Evolutionary conservation across 2,113 vertebrate species (phyloP), one percentile per base, ranked within the genome.

Genomic region (Acrocephalus kingi): DNA sequence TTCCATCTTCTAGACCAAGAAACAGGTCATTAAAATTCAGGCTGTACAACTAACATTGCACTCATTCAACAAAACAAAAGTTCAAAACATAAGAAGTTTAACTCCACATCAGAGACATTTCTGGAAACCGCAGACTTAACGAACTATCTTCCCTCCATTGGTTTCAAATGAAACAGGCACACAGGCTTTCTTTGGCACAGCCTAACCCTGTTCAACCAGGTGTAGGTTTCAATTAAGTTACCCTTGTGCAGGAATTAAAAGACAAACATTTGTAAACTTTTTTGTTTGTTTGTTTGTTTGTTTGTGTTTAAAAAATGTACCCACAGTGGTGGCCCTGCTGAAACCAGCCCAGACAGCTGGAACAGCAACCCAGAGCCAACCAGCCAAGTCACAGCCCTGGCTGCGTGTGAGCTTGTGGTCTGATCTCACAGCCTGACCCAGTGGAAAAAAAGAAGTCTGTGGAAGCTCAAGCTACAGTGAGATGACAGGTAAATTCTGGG

Each of bases 41-140:
- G 37, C 39, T 64, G n/a, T 59, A 61, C 84, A 82, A 82, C 62
- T 78, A 94, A 73, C 74, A 37, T 31, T 84, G 62, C 73, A 51
- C 35, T 77, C 80, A 93, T 81, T 90, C 91, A 91, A 94, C 59
- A 80, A 90, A 96, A 62, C 31, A 61, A 58, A 54, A 56, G 76
- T 39, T 93, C 48, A 83, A 75, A 96, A 76, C 52, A 76, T 43
- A 63, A 77, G 30, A 83, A 45, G 37, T 37, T 61, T 43, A 76
- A 33, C 63, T 86, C 77, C 73, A 94, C 93, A 92, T 85, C 88
- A 93, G 88, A 93, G 78, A 51, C 62, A 59, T 82, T 93, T 94
- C 74, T 86, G 58, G 51, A 87, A 95, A 93, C 84, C 56, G 2
- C 89, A 95, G 69, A 75, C 73, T 80, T 87, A 75, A 82, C 2